These are phyloP conservation scores for Physocephala rufipes DNA, from an alignment of 2,888 invertebrate genomes.

Conservation along the genomic window DNA sequence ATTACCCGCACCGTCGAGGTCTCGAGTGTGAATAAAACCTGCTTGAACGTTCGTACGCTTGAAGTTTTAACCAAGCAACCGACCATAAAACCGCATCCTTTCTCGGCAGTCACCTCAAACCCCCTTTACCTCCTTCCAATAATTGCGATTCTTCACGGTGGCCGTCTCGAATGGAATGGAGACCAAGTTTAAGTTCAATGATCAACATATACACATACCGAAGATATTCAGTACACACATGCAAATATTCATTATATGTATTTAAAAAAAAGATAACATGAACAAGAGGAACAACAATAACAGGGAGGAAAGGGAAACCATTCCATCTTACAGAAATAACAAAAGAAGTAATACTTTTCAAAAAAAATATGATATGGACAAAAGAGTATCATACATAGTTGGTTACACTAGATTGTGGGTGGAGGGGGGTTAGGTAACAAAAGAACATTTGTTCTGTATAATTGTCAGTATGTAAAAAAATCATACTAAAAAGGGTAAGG, in stretches of 20 bases:
- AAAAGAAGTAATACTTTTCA: constrained; percentile 2
- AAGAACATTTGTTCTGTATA: background rate
- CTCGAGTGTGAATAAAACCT: constrained; percentile 12
- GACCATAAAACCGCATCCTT: too few relatives aligned
- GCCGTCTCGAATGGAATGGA: background rate
- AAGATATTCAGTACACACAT: background rate
- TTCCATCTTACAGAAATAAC: too few relatives aligned
- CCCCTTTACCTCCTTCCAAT: too few relatives aligned
- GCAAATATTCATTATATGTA: too few relatives aligned
- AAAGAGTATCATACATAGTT: too few relatives aligned
- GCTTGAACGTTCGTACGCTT: background rate
- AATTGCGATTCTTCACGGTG: too few relatives aligned
- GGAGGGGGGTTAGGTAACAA: background rate
- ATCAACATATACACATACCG: background rate
- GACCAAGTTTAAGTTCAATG: constrained; percentile 25
- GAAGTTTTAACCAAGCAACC: background rate
- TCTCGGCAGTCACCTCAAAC: too few relatives aligned
- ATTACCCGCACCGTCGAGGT: constrained; percentile 19
- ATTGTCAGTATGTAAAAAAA: background rate
- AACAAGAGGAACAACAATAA: background rate
- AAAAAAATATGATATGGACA: background rate
- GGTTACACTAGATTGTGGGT: background rate
- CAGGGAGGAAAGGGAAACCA: background rate
- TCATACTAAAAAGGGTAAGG: background rate
- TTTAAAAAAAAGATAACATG: too few relatives aligned